A percentile compares a stretch with the other conserved stretches of the same genome.
Conservation (phyloP, 1,140 invertebrate genomes). For the Scylla paramamosain region DNA sequence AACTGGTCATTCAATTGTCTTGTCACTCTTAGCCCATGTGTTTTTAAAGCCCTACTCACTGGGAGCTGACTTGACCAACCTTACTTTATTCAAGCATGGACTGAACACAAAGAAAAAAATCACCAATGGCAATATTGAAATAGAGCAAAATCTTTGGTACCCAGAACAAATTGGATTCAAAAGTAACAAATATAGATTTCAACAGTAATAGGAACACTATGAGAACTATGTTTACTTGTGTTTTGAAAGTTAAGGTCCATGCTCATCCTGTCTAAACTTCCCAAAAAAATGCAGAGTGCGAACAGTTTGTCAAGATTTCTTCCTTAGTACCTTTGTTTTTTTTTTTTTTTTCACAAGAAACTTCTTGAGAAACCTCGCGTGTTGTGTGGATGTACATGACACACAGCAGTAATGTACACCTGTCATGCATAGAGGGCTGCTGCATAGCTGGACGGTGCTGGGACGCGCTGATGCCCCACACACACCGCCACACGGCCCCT, state of each 20-base stretch:
- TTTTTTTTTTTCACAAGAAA: constrained; percentile 4
- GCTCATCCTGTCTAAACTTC: not conserved
- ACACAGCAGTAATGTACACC: constrained; percentile 56
- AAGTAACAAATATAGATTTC: constrained; percentile 47
- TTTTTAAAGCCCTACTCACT: not conserved
- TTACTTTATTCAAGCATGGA: not conserved
- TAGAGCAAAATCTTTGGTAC: constrained; percentile 55
- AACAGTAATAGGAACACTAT: constrained; percentile 59
- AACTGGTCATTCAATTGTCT: constrained; percentile 27
- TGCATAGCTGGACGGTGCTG: constrained; percentile 63
- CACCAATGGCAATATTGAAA: constrained; percentile 17
- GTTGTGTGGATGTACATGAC: constrained; percentile 54
- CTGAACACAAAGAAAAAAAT: not conserved
- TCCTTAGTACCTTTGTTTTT: not conserved
- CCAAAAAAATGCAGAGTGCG: no score
- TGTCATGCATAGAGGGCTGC: constrained; percentile 63
- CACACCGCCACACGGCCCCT: constrained; percentile 57
- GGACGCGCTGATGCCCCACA: not conserved
- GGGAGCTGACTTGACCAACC: not conserved
- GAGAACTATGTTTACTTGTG: constrained; percentile 33
- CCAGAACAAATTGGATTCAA: constrained; percentile 55
- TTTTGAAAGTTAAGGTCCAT: not conserved
- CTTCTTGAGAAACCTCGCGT: constrained; percentile 60
- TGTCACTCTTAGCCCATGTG: not conserved
- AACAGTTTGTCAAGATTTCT: not conserved